These are phyloP conservation scores for Troilus luridus DNA, from an alignment of 2,888 invertebrate species.

Conservation along the genomic window DNA sequence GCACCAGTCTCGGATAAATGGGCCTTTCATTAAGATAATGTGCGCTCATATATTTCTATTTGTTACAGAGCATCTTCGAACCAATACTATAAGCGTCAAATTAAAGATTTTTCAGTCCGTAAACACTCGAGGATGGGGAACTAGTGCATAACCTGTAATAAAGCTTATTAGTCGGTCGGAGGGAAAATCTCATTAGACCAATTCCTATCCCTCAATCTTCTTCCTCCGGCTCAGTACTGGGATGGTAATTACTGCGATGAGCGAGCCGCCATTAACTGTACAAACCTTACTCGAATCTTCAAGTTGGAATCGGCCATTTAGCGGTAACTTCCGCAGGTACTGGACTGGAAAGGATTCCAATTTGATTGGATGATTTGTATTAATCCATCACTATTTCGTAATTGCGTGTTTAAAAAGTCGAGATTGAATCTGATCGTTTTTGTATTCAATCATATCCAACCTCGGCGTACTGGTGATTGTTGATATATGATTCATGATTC, in stretches of 20 bases:
- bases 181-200: neutral
- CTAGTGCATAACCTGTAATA: neutral
- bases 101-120: conserved; percentile 11
- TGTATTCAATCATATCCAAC: neutral
- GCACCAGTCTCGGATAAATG: neutral
- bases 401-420: conserved; percentile 6
- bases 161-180: neutral
- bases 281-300: neutral
- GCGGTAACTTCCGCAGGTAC: neutral
- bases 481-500: neutral
- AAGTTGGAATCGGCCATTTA: neutral
- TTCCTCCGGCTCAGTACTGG: neutral
- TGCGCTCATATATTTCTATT: neutral
- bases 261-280: neutral
- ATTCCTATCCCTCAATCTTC: neutral
- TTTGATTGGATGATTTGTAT: conserved; percentile 38
- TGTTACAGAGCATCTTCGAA: neutral
- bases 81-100: neutral
- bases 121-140: neutral
- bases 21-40: neutral
- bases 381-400: conserved; percentile 10
- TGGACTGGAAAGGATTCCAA: neutral
- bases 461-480: neutral
- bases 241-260: neutral
- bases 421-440: neutral